Evolutionary conservation across 2,797 vertebrate genomes (phyloP).

Genomic region (Brachyrhaphis roseni): DNA sequence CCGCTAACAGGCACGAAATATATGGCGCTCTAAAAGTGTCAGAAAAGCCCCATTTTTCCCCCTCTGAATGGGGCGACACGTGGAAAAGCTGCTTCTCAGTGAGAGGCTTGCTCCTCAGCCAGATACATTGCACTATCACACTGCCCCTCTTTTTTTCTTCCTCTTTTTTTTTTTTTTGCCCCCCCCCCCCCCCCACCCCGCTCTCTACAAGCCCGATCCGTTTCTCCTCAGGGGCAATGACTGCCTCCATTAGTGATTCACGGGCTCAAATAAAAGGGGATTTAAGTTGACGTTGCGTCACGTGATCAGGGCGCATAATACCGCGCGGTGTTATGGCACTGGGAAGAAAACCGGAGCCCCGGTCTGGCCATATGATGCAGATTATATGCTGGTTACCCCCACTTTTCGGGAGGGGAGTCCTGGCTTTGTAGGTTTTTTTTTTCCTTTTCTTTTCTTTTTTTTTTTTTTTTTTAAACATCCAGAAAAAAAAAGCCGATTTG

Average conservation of each 20-base stretch:
- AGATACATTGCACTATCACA: conserved; percentile 75
- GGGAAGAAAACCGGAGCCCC: conserved; percentile 90
- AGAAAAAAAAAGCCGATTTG: conserved; percentile 55
- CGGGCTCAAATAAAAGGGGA: conserved; percentile 94
- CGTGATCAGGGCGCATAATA: conserved; percentile 92
- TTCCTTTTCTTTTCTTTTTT: not conserved
- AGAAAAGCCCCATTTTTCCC: conserved; percentile 48
- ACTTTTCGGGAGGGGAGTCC: conserved; percentile 87
- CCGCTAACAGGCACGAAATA: conserved; percentile 70
- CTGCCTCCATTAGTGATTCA: conserved; percentile 92
- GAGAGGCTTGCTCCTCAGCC: conserved; percentile 70
- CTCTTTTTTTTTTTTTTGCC: not conserved
- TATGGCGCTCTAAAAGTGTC: conserved; percentile 73
- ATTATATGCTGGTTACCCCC: conserved; percentile 87
- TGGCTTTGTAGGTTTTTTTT: conserved; percentile 78
- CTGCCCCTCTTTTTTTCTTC: conserved; percentile 53
- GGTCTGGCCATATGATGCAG: conserved; percentile 88
- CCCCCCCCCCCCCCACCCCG: conserved; percentile 38
- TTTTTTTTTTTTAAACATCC: conserved; percentile 15
- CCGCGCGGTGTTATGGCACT: conserved; percentile 92
- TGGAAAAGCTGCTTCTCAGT: conserved; percentile 71
- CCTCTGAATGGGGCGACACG: conserved; percentile 68
- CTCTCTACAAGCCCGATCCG: conserved; percentile 69
- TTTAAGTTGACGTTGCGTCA: conserved; percentile 99
- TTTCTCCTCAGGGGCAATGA: conserved; percentile 80